Evolutionary conservation across 1,140 invertebrate species (phyloP).

Genomic region (Lerema accius): DNA sequence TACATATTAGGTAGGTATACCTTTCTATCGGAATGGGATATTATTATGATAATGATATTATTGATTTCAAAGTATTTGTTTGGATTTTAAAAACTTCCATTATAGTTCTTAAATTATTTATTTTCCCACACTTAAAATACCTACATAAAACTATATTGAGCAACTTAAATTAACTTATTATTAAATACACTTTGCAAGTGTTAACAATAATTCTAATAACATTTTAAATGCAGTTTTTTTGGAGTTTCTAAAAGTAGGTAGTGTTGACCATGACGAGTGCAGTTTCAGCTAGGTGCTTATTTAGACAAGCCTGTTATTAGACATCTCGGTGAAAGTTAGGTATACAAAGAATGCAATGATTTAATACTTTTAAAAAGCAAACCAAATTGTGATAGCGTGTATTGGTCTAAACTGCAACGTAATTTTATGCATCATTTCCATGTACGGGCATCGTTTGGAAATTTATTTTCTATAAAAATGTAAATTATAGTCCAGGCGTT

Average conservation of each 20-base stretch:
- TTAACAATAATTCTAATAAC: constrained; percentile 21
- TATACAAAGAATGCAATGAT: not conserved
- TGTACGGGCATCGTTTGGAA: not conserved
- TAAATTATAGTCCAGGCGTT: constrained; percentile 42
- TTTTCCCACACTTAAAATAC: constrained; percentile 38
- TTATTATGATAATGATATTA: no score
- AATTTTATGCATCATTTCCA: not conserved
- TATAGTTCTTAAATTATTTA: constrained; percentile 20
- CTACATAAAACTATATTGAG: constrained; percentile 11
- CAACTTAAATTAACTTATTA: constrained; percentile 16
- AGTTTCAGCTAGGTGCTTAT: not conserved
- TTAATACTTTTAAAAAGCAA: no score
- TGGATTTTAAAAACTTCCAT: no score
- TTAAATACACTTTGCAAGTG: constrained; percentile 4
- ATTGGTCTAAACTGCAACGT: not conserved
- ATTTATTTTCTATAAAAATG: not conserved
- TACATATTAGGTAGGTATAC: no score
- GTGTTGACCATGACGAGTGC: not conserved
- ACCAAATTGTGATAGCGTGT: not conserved
- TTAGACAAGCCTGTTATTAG: constrained; percentile 5
- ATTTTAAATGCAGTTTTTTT: constrained; percentile 37
- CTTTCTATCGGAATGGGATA: no score
- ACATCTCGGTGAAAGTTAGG: not conserved
- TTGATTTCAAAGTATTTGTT: no score
- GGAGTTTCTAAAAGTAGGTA: constrained; percentile 15